Percentiles rank a stretch among this genome's conserved stretches.
phyloP scores from a whole-genome alignment of 2,888 invertebrate species.

The Rhorus exstirpatorius region DNA sequence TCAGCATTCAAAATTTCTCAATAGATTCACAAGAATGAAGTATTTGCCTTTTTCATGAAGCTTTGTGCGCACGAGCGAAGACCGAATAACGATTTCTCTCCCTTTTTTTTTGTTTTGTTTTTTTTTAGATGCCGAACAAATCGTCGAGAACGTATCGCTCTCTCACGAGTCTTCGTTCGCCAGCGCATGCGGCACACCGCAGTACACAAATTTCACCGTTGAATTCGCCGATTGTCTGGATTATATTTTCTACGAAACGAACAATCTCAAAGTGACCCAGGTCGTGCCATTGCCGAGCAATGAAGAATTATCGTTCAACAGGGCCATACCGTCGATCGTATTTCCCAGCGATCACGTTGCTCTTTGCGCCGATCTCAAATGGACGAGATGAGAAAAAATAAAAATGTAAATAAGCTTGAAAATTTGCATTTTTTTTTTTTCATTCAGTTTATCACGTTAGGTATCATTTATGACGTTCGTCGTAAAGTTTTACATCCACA shows the following conservation, averaged over 20 bases:
- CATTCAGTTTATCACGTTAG: conserved; percentile 59
- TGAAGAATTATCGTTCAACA: conserved; percentile 91
- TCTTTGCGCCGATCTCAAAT: conserved; percentile 92
- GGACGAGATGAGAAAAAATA: conserved; percentile 79
- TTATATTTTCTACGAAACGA: conserved; percentile 94
- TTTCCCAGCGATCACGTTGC: conserved; percentile 98
- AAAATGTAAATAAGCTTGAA: conserved; percentile 54
- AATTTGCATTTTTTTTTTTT: conserved; percentile 35
- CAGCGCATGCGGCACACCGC: conserved; percentile 94
- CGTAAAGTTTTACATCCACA: conserved; percentile 70
- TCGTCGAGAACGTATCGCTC: conserved; percentile 89
- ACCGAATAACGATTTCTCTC: no score
- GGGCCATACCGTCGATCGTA: conserved; percentile 94
- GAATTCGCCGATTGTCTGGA: conserved; percentile 95
- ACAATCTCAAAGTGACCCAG: conserved; percentile 89
- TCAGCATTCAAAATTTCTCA: no score
- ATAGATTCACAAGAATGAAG: no score
- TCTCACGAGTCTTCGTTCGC: conserved; percentile 89
- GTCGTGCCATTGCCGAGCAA: conserved; percentile 93
- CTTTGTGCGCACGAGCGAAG: no score
- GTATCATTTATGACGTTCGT: conserved; percentile 65
- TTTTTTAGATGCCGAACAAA: conserved; percentile 89
- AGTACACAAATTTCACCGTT: conserved; percentile 94
- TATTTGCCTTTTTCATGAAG: no score
- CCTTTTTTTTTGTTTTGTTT: conserved; percentile 37